Conservation (phyloP, 2,113 vertebrate genomes). For the Sinosuthora webbiana region DNA sequence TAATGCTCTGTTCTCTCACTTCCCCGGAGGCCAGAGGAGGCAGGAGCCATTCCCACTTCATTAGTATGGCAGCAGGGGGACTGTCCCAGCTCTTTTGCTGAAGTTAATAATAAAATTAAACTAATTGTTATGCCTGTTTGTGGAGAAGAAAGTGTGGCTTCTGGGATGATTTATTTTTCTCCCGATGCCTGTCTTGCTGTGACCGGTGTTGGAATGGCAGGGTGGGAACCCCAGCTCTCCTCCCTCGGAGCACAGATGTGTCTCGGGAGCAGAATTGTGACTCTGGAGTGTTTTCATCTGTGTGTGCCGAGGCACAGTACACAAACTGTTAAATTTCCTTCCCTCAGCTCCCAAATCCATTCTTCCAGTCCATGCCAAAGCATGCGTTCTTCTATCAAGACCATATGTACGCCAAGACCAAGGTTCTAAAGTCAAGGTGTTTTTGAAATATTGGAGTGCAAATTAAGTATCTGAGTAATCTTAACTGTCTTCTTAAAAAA, state of each 20-base stretch:
- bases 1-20: neutral
- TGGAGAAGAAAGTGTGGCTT: neutral
- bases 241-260: rapidly evolving
- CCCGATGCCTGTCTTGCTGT: neutral
- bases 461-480: constrained; percentile 49
- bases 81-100: neutral
- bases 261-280: neutral
- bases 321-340: constrained; percentile 45
- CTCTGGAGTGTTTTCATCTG: neutral
- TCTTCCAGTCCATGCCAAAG: constrained; percentile 2
- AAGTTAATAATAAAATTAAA: constrained; percentile 36
- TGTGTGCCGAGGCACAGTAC: neutral
- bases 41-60: constrained; percentile 29
- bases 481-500: constrained; percentile 23
- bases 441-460: constrained; percentile 42
- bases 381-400: constrained; percentile 43
- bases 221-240: neutral
- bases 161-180: neutral
- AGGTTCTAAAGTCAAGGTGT: constrained; percentile 61
- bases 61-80: constrained; percentile 29
- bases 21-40: constrained; percentile 16
- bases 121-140: neutral
- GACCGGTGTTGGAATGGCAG: rapidly evolving
- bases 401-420: constrained; percentile 36
- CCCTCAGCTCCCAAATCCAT: neutral